Base-by-base conservation (phyloP, 2,888 invertebrate genomes). In the Cataglyphis albicans region DNA sequence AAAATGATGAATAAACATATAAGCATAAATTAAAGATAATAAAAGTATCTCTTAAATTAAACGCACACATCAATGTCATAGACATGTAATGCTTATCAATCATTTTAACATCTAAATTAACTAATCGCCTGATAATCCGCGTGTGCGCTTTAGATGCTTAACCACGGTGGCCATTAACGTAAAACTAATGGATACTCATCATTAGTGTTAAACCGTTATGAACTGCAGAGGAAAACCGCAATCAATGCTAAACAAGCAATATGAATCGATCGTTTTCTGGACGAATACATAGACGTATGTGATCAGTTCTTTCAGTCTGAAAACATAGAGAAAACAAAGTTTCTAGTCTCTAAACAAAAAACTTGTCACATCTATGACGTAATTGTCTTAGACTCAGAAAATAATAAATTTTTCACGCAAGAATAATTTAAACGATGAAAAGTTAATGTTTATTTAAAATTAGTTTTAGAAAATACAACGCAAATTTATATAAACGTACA, bases 241-340 rank as follows among this genome's bases (percentile, higher is more conserved):
- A 90, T 87, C 86, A 89, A 65, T 59, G 35, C 70, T 87, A 82
- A 85, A 80, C 88, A 88, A 87, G 81, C 86, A 82, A 82, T 78
- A 81, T 84, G 68, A 70, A 18, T 68, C 57, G 35, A 57, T 61
- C 61, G 74, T 84, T 87, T 85, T 85, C 85, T 63, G 15, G 0
- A 6, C 63, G 1, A 18, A 3, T 29, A 4, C 5, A 25, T 12
- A 32, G 41, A 85, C 41, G 3, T 38, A 65, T 32, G 6, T 29
- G 44, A 55, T 41, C n/a, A 18, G 9, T 38, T 44, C 12, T 63
- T 57, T 41, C 21, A 9, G 12, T 38, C 10, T 1, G 1, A 65
- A 35, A 52, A 4, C 21, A 55, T 15, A 55, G 15, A 29, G 21
- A 21, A 21, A 21, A 32, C 18, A 9, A 61, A 6, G 3, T 21